These are phyloP conservation scores for Agelas oroides DNA, from an alignment of 37 sponge, comb jelly and placozoan genomes.

Conservation along the genomic window DNA sequence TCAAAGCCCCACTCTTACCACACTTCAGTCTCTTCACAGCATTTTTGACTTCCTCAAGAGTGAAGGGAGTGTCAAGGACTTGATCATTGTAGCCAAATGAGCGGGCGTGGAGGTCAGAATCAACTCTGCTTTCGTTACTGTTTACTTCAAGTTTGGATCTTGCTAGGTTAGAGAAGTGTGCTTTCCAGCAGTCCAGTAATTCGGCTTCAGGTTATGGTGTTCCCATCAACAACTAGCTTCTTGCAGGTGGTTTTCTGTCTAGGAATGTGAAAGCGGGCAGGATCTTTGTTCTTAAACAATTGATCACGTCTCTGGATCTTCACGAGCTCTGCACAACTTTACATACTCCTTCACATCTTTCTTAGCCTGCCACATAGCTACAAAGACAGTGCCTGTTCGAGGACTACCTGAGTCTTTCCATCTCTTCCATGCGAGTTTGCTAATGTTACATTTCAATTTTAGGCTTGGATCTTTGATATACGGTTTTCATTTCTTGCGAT, in stretches of 20 bases:
- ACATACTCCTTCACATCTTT: slow-evolving; percentile 10
- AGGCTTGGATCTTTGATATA: background rate
- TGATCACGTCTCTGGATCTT: slow-evolving; percentile 4
- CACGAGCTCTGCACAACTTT: background rate
- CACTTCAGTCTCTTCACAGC: slow-evolving; percentile 6
- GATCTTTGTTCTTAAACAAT: background rate
- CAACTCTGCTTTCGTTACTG: background rate
- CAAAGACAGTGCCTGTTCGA: background rate
- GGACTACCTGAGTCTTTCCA: background rate
- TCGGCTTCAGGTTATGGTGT: background rate
- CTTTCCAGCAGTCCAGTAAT: background rate
- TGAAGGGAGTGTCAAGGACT: background rate
- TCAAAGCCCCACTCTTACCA: slow-evolving; percentile 13
- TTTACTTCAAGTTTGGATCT: background rate
- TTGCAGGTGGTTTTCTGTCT: background rate
- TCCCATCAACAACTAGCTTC: slow-evolving; percentile 1
- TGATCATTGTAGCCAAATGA: background rate
- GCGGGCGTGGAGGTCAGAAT: background rate
- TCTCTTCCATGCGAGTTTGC: background rate
- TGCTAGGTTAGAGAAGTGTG: background rate
- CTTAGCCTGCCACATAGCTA: background rate
- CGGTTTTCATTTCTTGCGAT: background rate
- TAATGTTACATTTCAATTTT: background rate
- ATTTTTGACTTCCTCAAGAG: background rate
- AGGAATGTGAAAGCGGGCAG: background rate